phyloP scores from a whole-genome alignment of 1,140 invertebrate species.

The Glossosoma conforme region DNA sequence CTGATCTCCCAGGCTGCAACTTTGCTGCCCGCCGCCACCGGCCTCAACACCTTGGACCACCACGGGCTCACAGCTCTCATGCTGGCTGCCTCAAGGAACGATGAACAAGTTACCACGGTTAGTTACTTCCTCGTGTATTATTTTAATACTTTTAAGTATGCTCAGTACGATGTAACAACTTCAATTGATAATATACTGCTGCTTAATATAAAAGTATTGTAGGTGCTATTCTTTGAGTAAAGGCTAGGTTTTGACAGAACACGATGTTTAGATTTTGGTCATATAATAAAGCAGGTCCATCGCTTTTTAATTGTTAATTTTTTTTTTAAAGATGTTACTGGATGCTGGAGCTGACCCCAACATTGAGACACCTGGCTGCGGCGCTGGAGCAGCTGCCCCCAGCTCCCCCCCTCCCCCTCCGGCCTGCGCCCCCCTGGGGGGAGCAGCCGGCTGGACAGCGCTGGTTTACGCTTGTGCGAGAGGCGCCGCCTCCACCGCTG shows the following conservation, averaged over 20 bases:
- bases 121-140: slow-evolving; percentile 22
- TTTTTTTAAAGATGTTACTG: slow-evolving; percentile 54
- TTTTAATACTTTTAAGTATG: background rate
- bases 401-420: slow-evolving; percentile 44
- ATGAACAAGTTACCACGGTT: slow-evolving; percentile 67
- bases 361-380: slow-evolving; percentile 59
- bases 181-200: background rate
- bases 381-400: slow-evolving; percentile 41
- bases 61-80: slow-evolving; percentile 76
- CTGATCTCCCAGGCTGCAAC: slow-evolving; percentile 72
- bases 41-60: slow-evolving; percentile 71
- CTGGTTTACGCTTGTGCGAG: slow-evolving; percentile 48
- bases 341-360: slow-evolving; percentile 76
- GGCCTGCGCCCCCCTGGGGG: slow-evolving; percentile 27
- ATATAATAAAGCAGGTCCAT: no score
- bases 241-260: no score
- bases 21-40: slow-evolving; percentile 66
- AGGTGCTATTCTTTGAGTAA: no score
- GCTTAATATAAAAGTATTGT: no score
- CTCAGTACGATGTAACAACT: background rate
- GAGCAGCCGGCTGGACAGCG: slow-evolving; percentile 42
- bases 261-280: no score
- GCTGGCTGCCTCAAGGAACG: slow-evolving; percentile 72
- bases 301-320: no score
- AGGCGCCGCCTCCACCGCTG: slow-evolving; percentile 52